phyloP scores from a whole-genome alignment of 2,113 vertebrate species.

The Brachyhypopomus occidentalis region DNA sequence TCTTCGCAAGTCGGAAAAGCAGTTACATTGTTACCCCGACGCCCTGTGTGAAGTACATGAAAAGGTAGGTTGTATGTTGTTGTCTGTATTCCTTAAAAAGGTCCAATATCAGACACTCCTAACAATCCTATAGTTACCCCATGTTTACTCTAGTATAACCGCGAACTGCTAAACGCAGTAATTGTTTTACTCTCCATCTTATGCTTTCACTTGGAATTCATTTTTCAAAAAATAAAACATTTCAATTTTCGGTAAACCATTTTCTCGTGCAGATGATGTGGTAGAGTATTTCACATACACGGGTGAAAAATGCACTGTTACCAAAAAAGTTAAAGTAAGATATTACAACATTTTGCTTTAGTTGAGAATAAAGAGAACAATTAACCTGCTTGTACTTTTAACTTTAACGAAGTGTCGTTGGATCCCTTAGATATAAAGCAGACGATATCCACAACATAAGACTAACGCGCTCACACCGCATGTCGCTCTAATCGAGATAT shows the following conservation, averaged over 20 bases:
- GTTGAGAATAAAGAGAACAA: neutral
- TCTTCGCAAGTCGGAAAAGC: conserved; percentile 25
- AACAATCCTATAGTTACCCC: too few relatives aligned
- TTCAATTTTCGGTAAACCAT: neutral
- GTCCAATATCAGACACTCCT: too few relatives aligned
- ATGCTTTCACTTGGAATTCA: too few relatives aligned
- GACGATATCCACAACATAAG: conserved; percentile 6
- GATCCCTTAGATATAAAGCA: conserved; percentile 7
- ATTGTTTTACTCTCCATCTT: too few relatives aligned
- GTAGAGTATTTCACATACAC: neutral
- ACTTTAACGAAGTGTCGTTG: conserved; percentile 27
- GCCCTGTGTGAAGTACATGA: too few relatives aligned
- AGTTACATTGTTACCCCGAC: neutral
- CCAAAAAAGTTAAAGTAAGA: neutral
- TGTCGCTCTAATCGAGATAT: conserved; percentile 11
- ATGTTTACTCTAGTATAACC: too few relatives aligned
- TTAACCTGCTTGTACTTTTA: conserved; percentile 27
- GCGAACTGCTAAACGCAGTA: too few relatives aligned
- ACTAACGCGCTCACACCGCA: neutral
- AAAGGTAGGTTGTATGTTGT: too few relatives aligned
- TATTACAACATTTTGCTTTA: neutral
- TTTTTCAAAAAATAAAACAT: neutral
- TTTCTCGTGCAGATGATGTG: neutral
- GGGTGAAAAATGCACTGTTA: conserved; percentile 11
- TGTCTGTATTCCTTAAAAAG: too few relatives aligned